A percentile compares a stretch with the other conserved stretches of the same genome.
Evolutionary conservation across 2,888 invertebrate species (phyloP).

Genomic region (Dolichopus griseipennis): DNA sequence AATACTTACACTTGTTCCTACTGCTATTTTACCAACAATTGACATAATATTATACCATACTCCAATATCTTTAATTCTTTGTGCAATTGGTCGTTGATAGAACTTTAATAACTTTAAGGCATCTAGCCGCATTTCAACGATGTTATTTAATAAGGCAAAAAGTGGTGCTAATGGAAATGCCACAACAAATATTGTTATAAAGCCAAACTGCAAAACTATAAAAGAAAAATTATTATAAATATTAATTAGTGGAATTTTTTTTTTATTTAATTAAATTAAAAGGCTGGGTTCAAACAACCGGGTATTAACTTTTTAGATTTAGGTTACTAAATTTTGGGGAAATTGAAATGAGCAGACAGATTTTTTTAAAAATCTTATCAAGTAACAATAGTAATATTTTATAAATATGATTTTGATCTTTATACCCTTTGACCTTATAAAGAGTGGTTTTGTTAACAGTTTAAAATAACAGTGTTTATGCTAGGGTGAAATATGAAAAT

Average conservation of each 20-base stretch:
- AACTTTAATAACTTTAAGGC: conserved; percentile 72
- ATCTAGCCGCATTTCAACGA: conserved; percentile 74
- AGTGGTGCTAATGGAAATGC: conserved; percentile 79
- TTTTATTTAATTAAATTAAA: neutral
- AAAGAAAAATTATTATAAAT: neutral
- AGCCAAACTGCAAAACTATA: conserved; percentile 74
- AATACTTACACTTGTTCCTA: conserved; percentile 64
- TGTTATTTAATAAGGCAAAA: conserved; percentile 72
- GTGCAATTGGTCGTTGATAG: conserved; percentile 63
- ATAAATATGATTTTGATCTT: too few relatives aligned
- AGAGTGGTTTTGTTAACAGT: too few relatives aligned
- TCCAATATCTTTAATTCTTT: conserved; percentile 66
- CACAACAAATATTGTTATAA: conserved; percentile 75
- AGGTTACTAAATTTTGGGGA: too few relatives aligned
- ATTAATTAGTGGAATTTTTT: neutral
- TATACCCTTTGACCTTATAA: too few relatives aligned
- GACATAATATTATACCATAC: conserved; percentile 70
- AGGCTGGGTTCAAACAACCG: too few relatives aligned
- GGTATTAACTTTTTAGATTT: too few relatives aligned
- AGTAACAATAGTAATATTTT: too few relatives aligned
- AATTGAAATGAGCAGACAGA: too few relatives aligned
- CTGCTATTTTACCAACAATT: conserved; percentile 63
- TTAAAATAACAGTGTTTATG: too few relatives aligned
- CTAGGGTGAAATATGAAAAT: too few relatives aligned
- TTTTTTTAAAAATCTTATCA: too few relatives aligned